Evolutionary conservation across 1,140 invertebrate genomes (phyloP).

Genomic region (Cyclargus thomasi): DNA sequence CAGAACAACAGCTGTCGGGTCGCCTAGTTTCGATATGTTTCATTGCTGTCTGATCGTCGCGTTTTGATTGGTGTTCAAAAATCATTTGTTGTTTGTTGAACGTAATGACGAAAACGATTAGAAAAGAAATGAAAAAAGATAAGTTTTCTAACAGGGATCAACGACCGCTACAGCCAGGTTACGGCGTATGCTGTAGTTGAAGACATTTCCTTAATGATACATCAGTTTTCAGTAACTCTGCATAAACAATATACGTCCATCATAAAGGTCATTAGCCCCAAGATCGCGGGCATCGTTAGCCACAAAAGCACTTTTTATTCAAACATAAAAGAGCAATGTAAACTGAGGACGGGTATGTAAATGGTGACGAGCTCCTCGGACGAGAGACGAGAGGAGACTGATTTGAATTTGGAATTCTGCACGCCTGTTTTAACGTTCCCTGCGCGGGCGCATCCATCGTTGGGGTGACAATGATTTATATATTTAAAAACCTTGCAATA

Average conservation of each 20-base stretch:
- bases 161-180: neutral
- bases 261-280: slow-evolving; percentile 28
- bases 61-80: no score
- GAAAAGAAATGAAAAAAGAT: no score
- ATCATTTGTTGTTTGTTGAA: no score
- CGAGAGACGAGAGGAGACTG: slow-evolving; percentile 53
- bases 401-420: slow-evolving; percentile 65
- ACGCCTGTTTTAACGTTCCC: slow-evolving; percentile 12
- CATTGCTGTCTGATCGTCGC: no score
- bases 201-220: neutral
- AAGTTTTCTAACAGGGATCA: no score
- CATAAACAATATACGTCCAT: slow-evolving; percentile 16
- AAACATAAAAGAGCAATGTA: slow-evolving; percentile 45
- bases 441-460: slow-evolving; percentile 57
- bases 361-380: slow-evolving; percentile 43
- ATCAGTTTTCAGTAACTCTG: slow-evolving; percentile 18
- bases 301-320: slow-evolving; percentile 49
- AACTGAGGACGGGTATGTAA: slow-evolving; percentile 59
- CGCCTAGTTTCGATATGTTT: no score
- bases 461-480: slow-evolving; percentile 33
- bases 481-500: slow-evolving; percentile 17
- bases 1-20: no score
- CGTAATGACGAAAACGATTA: no score
- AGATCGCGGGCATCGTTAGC: slow-evolving; percentile 46
- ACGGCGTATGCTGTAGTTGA: neutral